Evolutionary conservation across 1,140 invertebrate species (phyloP).

Genomic region (Drosophila sp.): DNA sequence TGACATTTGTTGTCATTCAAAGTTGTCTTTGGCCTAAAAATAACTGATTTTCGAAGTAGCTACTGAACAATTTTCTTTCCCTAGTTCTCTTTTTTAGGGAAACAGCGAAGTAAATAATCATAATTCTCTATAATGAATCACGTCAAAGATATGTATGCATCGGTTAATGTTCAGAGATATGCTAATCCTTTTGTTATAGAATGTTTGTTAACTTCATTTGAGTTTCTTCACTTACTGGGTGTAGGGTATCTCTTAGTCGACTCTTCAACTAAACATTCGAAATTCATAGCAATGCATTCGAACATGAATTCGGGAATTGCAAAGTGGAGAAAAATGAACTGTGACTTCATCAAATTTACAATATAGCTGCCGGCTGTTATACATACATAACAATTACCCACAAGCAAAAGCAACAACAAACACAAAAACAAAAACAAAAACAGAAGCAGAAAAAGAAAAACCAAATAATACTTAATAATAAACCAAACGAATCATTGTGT

Average conservation of each 20-base stretch:
- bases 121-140: too few relatives aligned
- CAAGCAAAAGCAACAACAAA: neutral
- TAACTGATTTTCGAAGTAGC: too few relatives aligned
- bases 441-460: neutral
- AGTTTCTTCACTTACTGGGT: too few relatives aligned
- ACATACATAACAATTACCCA: constrained; percentile 6
- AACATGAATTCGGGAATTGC: constrained; percentile 4
- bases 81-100: too few relatives aligned
- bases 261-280: neutral
- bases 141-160: too few relatives aligned
- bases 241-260: neutral
- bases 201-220: too few relatives aligned
- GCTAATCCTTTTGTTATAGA: too few relatives aligned
- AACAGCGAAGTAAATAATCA: too few relatives aligned
- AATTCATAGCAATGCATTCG: neutral
- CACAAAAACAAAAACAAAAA: neutral
- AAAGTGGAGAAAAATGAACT: constrained; percentile 10
- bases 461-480: neutral
- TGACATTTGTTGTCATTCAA: too few relatives aligned
- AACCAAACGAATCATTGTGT: neutral
- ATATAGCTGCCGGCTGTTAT: constrained; percentile 3
- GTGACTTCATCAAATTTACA: constrained; percentile 7
- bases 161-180: too few relatives aligned
- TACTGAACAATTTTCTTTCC: too few relatives aligned
- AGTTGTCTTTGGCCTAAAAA: too few relatives aligned